Evolutionary conservation across 2,797 vertebrate species (phyloP).

Genomic region (Tamandua tetradactyla): DNA sequence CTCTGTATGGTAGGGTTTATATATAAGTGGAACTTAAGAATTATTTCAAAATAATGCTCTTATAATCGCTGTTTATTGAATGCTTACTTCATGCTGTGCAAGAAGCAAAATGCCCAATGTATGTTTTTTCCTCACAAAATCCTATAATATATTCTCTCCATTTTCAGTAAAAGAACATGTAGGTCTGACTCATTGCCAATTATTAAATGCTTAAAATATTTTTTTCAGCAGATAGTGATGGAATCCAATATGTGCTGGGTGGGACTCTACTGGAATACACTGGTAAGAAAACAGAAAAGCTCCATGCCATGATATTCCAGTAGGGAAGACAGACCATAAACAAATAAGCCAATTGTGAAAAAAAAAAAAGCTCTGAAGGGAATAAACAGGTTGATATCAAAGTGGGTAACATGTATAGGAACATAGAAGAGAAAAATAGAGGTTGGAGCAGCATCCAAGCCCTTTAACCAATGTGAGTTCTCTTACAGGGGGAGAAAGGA

Average conservation of each 20-base stretch:
- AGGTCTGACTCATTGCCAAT: background rate
- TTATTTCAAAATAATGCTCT: background rate
- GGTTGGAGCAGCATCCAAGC: background rate
- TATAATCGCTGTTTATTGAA: background rate
- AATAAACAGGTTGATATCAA: background rate
- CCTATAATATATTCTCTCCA: background rate
- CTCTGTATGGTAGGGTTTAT: background rate
- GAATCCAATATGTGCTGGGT: background rate
- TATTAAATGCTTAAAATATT: background rate
- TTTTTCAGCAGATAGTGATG: background rate
- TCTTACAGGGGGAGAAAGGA: too few species aligned
- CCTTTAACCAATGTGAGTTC: accelerated
- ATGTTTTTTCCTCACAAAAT: background rate
- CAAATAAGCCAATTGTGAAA: background rate
- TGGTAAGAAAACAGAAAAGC: background rate
- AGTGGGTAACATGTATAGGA: background rate
- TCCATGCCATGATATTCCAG: background rate
- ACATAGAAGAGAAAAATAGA: background rate
- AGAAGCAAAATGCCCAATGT: background rate
- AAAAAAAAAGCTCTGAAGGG: background rate
- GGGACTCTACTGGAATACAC: background rate
- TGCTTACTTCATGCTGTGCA: background rate
- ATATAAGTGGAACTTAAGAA: background rate
- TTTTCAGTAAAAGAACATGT: background rate
- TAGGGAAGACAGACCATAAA: background rate